phyloP scores from a whole-genome alignment of 2,888 invertebrate genomes.

The Drosophila greeni region DNA sequence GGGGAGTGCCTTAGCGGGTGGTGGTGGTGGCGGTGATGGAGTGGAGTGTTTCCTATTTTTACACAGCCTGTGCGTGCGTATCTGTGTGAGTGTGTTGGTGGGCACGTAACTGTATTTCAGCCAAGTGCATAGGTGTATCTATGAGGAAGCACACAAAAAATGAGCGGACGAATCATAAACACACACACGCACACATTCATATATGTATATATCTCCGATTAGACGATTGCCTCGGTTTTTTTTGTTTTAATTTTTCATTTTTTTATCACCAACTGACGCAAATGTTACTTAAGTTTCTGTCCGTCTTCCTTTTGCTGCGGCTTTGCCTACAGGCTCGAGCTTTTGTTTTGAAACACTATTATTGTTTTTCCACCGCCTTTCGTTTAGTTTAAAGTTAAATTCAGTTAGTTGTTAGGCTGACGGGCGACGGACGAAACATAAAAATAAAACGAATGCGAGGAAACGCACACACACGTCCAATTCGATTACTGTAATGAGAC shows the following conservation, averaged over 20 bases:
- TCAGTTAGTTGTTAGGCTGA: constrained; percentile 3
- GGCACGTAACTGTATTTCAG: constrained; percentile 65
- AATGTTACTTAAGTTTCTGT: constrained; percentile 47
- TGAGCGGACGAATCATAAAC: constrained; percentile 42
- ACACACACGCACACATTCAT: constrained; percentile 33
- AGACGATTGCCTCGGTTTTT: constrained; percentile 50
- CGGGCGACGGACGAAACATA: neutral
- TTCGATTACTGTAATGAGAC: constrained; percentile 45
- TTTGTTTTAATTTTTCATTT: constrained; percentile 35
- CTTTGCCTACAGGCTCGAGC: constrained; percentile 21
- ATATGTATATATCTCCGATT: constrained; percentile 50
- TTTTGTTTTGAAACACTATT: constrained; percentile 27
- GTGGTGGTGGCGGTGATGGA: constrained; percentile 2
- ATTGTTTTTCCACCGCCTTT: neutral
- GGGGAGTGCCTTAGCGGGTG: constrained; percentile 11
- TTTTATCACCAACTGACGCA: constrained; percentile 50
- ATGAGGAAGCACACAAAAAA: constrained; percentile 34
- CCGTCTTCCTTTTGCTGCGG: constrained; percentile 9
- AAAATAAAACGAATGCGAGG: constrained; percentile 32
- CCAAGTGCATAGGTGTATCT: constrained; percentile 57
- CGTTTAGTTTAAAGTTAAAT: constrained; percentile 1
- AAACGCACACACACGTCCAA: constrained; percentile 34
- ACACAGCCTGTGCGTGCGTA: constrained; percentile 42
- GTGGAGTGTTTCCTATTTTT: constrained; percentile 66
- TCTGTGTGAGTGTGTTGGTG: constrained; percentile 32